Conservation (phyloP, 2,113 vertebrate species). For the Dromas ardeola region DNA sequence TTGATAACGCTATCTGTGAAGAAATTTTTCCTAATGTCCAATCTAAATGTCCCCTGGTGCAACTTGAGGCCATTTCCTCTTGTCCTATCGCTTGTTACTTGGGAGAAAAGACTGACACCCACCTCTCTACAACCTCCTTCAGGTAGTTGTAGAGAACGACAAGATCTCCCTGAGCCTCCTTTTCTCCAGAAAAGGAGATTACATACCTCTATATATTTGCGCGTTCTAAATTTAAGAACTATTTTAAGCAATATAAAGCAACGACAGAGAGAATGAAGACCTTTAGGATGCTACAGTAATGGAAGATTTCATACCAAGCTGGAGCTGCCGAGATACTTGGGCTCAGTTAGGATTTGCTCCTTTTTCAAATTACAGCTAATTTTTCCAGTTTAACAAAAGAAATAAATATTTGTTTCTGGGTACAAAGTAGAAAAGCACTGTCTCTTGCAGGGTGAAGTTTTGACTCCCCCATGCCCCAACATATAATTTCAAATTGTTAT, state of each 20-base stretch:
- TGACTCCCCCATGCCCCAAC: background rate
- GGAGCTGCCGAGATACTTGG: no score
- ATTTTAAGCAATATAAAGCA: background rate
- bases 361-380: background rate
- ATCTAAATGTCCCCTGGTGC: no score
- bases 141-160: no score
- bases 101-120: no score
- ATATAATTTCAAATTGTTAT: background rate
- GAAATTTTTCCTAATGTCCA: no score
- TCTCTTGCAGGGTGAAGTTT: background rate
- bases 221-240: background rate
- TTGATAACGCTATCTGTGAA: no score
- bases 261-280: background rate
- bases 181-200: no score
- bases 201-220: background rate
- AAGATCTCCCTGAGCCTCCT: no score
- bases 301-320: background rate
- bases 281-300: background rate
- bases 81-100: no score
- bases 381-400: background rate
- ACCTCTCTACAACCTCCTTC: no score
- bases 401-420: background rate
- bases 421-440: background rate
- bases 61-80: no score
- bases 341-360: background rate